phyloP scores from a whole-genome alignment of 23 tunicate species.

The Aplidium turbinatum region DNA sequence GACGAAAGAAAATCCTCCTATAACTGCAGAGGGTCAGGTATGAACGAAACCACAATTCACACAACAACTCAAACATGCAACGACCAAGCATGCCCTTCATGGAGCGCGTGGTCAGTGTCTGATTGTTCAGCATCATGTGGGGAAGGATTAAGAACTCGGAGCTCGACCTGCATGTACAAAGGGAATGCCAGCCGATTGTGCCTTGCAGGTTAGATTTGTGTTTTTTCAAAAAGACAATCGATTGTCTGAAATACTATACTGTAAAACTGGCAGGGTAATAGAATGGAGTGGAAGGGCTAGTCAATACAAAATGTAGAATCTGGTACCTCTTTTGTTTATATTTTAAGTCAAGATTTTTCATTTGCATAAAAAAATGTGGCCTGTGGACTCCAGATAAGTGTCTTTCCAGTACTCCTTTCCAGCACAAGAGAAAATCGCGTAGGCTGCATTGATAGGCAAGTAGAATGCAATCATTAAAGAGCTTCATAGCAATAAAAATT shows the following conservation, averaged over 20 bases:
- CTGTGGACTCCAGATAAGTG: too few relatives aligned
- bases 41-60: not conserved
- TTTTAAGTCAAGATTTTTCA: too few relatives aligned
- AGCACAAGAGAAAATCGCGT: too few relatives aligned
- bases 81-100: not conserved
- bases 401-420: too few relatives aligned
- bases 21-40: not conserved
- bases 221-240: not conserved
- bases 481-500: too few relatives aligned
- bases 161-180: not conserved
- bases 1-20: not conserved
- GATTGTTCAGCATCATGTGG: conserved; percentile 19
- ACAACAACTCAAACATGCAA: not conserved
- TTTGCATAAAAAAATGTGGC: too few relatives aligned
- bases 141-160: not conserved
- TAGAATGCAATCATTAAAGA: too few relatives aligned
- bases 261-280: too few relatives aligned
- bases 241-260: not conserved
- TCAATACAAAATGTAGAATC: too few relatives aligned
- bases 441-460: too few relatives aligned
- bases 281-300: too few relatives aligned
- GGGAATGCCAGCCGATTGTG: not conserved
- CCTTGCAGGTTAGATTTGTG: not conserved
- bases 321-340: too few relatives aligned
- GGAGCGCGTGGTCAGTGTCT: not conserved